Evolutionary conservation across 1,140 invertebrate species (phyloP), one percentile per base, ranked within the genome.

Genomic region (Drosophila teissieri): DNA sequence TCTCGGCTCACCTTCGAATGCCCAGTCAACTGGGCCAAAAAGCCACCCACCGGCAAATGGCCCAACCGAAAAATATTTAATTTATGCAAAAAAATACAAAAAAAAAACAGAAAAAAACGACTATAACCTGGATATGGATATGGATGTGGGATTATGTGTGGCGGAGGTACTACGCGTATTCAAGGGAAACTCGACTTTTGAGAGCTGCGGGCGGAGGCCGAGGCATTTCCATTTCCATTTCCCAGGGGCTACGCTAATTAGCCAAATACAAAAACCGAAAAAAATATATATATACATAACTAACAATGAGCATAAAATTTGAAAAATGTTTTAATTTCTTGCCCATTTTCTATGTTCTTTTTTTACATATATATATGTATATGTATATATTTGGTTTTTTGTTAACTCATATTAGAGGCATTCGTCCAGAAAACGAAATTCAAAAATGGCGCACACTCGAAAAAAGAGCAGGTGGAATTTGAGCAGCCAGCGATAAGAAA

Each of bases 361-460:
- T 49, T 49, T 31, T 57, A 19, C n/a, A 53, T 49, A 19, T n/a
- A 53, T 49, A 34, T 57, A 31, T 8, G 8, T 31, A 31, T 31
- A 31, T 1, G 0, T 49, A 24, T 67, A 55, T 52, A 61, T 48
- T 34, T 40, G 34, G 31, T 15, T 60, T 75, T 83, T 68, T 86
- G 82, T 86, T 88, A 83, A 86, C 81, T 89, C 84, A 89, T 79
- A 86, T 86, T 88, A 83, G 79, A 60, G 64, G 83, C 83, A 86
- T 86, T 86, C 83, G 83, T 88, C 83, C 83, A 86, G 83, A 86
- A 86, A 86, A 83, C 84, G 62, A 86, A 86, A 86, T 88, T 86
- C 83, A 56, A 86, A 85, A 86, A 86, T 86, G 83, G 84, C 79
- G 65, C 61, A 46, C 11, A 27, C 40, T 68, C 37, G 40, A 67